phyloP scores from a whole-genome alignment of 2,888 invertebrate species.

The Lathronympha strigana region DNA sequence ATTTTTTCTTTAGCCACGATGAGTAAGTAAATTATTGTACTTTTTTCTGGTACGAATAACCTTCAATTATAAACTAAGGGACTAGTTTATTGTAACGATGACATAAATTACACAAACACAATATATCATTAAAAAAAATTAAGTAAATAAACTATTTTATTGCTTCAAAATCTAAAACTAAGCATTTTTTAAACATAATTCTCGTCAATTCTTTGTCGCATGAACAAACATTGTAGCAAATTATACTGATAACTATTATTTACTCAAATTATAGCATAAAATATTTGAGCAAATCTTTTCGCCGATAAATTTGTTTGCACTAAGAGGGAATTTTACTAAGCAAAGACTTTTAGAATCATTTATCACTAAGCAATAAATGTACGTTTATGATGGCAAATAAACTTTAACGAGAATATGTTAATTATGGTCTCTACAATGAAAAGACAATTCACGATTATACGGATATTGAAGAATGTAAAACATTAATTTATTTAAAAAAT shows the following conservation, averaged over 20 bases:
- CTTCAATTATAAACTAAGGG: too few relatives aligned
- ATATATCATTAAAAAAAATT: too few relatives aligned
- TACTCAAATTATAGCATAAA: not conserved
- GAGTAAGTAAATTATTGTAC: too few relatives aligned
- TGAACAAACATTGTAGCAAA: slow-evolving; percentile 7
- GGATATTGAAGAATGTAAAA: too few relatives aligned
- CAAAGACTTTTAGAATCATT: not conserved
- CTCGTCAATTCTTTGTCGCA: not conserved
- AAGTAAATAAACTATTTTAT: too few relatives aligned
- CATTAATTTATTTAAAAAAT: too few relatives aligned
- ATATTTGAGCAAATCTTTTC: slow-evolving; percentile 8
- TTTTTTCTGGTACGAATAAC: too few relatives aligned
- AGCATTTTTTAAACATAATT: not conserved
- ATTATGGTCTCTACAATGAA: not conserved
- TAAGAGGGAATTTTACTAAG: not conserved
- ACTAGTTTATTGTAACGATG: too few relatives aligned
- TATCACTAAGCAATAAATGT: not conserved
- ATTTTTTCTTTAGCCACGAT: too few relatives aligned
- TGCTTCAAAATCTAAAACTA: too few relatives aligned
- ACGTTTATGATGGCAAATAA: not conserved
- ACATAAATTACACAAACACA: too few relatives aligned
- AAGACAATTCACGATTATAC: too few relatives aligned
- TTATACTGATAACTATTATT: not conserved
- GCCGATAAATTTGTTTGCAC: not conserved
- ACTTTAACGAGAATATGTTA: not conserved